Evolutionary conservation across 2,888 invertebrate species (phyloP), one percentile per base, ranked within the genome.

Genomic region (Euphydryas editha): DNA sequence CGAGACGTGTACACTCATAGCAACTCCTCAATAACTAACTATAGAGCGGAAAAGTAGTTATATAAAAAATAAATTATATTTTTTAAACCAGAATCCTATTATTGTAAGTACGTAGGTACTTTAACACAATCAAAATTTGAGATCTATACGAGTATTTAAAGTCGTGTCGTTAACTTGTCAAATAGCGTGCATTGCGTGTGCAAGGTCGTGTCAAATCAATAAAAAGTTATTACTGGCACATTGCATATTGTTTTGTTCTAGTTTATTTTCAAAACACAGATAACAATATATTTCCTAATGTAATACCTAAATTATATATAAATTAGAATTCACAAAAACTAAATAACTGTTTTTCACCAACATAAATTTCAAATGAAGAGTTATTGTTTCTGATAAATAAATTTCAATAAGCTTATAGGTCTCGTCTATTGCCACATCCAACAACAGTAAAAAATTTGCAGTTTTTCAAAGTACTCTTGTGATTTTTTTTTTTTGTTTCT

Each of bases 151-250:
- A n/a, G n/a, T n/a, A 49, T 58, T 21, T 49, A n/a, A 49, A 51
- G 47, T 49, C 17, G n/a, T 44, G 58, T 62, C 46, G 58, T 62
- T 54, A 54, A 44, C 55, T 65, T 55, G 21, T 58, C 47, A 59
- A 30, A 1, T 37, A 51, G 42, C 60, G 60, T 51, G 39, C 39
- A 57, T 66, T 61, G 58, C 62, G 61, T 57, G 56, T 61, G 62
- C 47, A 66, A 58, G 57, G 62, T 49, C 61, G 21, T 42, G 42
- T 51, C 20, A 42, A 61, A 66, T 66, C 66, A 66, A 62, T 66
- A 62, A 36, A 62, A 44, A 62, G 44, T 66, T 66, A 62, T 54
- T 57, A 62, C 62, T 36, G 51, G 30, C 21, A 58, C 49, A 58
- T 51, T 58, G 62, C 39, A 60, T 65, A 39, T 56, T 37, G 39